Percentiles rank a stretch among this genome's conserved stretches.
These are phyloP conservation scores for Leptosomus discolor DNA, from an alignment of 2,113 vertebrate genomes.

Conservation along the genomic window DNA sequence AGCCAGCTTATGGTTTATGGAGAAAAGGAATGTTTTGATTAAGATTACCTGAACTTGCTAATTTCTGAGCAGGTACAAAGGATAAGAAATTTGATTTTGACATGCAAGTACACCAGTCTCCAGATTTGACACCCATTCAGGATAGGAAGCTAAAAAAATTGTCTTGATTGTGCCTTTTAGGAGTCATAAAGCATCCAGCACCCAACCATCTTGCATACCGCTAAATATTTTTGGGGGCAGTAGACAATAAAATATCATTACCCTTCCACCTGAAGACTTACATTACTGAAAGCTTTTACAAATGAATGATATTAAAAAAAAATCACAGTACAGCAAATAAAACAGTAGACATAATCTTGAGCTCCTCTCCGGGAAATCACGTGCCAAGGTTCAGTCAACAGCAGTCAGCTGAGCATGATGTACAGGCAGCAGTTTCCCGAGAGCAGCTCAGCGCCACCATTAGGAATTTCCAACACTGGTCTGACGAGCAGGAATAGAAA, in stretches of 20 bases:
- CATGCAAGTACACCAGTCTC: background rate
- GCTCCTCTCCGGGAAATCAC: background rate
- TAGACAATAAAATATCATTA: background rate
- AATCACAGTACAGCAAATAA: background rate
- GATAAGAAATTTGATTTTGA: background rate
- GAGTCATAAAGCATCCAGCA: background rate
- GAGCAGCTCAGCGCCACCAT: background rate
- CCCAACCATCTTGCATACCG: background rate
- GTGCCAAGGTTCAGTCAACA: background rate
- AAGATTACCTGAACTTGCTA: background rate
- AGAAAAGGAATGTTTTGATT: background rate
- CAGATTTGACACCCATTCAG: background rate
- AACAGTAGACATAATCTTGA: background rate
- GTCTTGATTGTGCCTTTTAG: background rate
- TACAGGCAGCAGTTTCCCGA: background rate
- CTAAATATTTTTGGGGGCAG: background rate
- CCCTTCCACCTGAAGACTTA: background rate
- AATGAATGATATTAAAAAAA: background rate
- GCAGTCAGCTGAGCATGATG: background rate
- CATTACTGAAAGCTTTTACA: background rate
- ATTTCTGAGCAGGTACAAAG: background rate
- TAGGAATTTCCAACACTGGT: rapidly evolving
- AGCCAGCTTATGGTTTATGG: background rate
- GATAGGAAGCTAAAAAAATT: background rate
- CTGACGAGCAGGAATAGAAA: background rate